Evolutionary conservation across 1,140 invertebrate species (phyloP), one percentile per base, ranked within the genome.

Genomic region (Caenorhabditis tropicalis): DNA sequence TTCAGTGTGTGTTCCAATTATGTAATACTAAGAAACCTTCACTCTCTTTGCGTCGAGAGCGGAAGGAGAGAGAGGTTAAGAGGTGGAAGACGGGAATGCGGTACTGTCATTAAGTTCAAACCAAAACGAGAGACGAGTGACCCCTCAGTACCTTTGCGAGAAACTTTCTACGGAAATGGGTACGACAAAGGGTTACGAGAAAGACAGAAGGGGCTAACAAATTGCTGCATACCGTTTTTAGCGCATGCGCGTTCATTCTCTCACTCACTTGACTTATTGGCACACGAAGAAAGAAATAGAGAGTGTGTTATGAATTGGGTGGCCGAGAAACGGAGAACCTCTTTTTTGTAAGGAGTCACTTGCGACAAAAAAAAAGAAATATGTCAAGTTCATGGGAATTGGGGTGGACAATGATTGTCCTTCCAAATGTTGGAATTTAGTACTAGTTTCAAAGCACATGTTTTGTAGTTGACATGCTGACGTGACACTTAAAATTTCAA

Each of bases 301-400:
- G 65, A 43, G 65, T 74, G 65, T 74, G 36, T 24, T 43, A 65
- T 19, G 58, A n/a, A 74, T 19, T 43, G 27, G 36, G 31, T 21
- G 21, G 15, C 6, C 36, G 36, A 46, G 65, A 74, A 46, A 39
- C 12, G 58, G 58, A 65, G 31, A 36, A 36, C 58, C 33, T 43
- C 39, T 74, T 74, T 74, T 21, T 39, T 43, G 65, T 33, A 74
- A 65, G 31, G 15, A 33, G 29, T 43, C 19, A 43, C 19, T 43
- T 9, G 36, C 36, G 0, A 21, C n/a, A 74, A 15, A 21, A 24
- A 36, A 33, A 74, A 74, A 74, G 58, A 74, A 74, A 74, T 74
- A 74, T 74, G 65, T 74, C 65, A 74, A 74, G 65, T 74, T 74
- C 65, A 74, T 43, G 65, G 65, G 65, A 74, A 74, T 74, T 43